These are phyloP conservation scores for Chaetophractus vellerosus DNA, from an alignment of 2,797 vertebrate species.

Conservation along the genomic window DNA sequence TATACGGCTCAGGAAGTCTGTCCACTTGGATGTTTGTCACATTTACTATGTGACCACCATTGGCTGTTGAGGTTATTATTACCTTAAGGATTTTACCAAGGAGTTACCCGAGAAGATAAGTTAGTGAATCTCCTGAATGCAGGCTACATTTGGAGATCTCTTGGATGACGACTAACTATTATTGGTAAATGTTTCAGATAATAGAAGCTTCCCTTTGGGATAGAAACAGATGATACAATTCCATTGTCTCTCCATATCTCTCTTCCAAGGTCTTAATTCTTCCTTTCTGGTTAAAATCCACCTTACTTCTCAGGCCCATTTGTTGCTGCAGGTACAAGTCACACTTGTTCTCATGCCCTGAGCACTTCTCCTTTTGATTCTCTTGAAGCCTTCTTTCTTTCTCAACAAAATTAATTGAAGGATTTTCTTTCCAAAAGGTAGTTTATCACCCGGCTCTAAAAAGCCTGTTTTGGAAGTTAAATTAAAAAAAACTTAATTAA, in stretches of 20 bases:
- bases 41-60: background rate
- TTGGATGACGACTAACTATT: background rate
- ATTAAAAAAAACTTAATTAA: slow-evolving; percentile 18
- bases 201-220: background rate
- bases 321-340: background rate
- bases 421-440: background rate
- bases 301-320: background rate
- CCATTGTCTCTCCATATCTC: background rate
- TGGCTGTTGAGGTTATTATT: background rate
- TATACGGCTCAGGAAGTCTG: background rate
- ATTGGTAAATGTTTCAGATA: background rate
- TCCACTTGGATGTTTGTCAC: background rate
- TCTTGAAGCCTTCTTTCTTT: background rate
- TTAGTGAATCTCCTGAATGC: background rate
- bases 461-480: background rate
- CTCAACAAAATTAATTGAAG: slow-evolving; percentile 26
- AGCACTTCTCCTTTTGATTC: background rate
- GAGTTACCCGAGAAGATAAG: background rate
- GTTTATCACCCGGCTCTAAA: background rate
- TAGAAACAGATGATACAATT: background rate
- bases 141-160: background rate
- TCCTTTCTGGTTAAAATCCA: background rate
- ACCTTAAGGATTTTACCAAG: background rate
- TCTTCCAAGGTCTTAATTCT: background rate
- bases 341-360: background rate